A percentile compares a stretch with the other conserved stretches of the same genome.
phyloP scores from a whole-genome alignment of 2,113 vertebrate species.

The Gasterosteus aculeatus region DNA sequence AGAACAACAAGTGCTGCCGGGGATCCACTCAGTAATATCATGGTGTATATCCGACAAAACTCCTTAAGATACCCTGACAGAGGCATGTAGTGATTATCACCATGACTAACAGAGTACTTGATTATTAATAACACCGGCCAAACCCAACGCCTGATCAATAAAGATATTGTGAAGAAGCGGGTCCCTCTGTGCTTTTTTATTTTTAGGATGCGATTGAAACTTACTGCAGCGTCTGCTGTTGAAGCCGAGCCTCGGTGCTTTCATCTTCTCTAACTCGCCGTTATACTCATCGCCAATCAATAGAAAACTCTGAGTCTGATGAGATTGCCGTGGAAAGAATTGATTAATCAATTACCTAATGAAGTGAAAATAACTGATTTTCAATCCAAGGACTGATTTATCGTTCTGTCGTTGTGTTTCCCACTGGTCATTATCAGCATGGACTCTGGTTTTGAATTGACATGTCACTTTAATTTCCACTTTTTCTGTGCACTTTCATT shows the following conservation, averaged over 20 bases:
- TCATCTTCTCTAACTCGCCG: background rate
- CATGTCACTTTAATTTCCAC: background rate
- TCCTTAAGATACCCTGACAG: background rate
- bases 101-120: background rate
- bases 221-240: slow-evolving; percentile 7
- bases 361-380: background rate
- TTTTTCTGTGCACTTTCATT: slow-evolving; percentile 21
- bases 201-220: background rate
- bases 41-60: background rate
- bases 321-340: background rate
- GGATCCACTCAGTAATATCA: slow-evolving; percentile 1
- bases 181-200: background rate
- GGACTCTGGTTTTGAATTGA: background rate
- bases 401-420: slow-evolving; percentile 5
- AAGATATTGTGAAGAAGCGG: background rate
- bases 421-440: background rate
- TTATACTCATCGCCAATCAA: background rate
- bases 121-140: background rate
- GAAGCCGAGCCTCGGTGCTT: background rate
- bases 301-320: background rate
- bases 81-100: background rate
- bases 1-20: background rate
- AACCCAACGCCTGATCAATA: slow-evolving; percentile 4
- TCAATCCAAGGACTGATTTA: background rate
- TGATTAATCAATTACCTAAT: slow-evolving; percentile 7